Base-by-base conservation (phyloP, 1,140 invertebrate genomes). In the Trachymyrmex septentrionalis region DNA sequence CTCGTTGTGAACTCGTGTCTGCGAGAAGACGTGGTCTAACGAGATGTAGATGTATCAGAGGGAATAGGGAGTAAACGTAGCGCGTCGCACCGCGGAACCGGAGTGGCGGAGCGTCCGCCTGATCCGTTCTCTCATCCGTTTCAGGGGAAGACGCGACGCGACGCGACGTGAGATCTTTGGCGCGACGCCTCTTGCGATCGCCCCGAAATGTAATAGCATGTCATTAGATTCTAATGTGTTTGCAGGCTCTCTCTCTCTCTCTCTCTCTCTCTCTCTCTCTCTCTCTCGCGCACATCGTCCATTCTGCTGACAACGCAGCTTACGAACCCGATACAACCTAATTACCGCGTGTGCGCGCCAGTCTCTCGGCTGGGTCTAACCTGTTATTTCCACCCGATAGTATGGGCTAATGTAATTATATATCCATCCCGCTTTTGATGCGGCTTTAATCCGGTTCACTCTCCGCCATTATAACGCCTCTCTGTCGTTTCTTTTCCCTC, bases 301-400 rank as follows among this genome's bases (percentile, higher is more conserved):
- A 59, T 64, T 69, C 85, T n/a, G 88, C 85, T 86, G 67, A 82
- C 84, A 84, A 86, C 69, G 50, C 48, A 55, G 69, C 57, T 88
- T 87, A 88, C 75, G 89, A 91, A 91, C 85, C 61, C 55, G 85
- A 86, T 88, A 94, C 93, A 94, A 94, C 92, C 93, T 94, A 95
- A 95, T 95, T 94, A 94, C 90, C 92, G 89, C 87, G 87, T 84
- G 87, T 84, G 63, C 89, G 84, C 88, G 57, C 27, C 59, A 44
- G 57, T 73, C 71, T 86, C 91, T 85, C 91, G 86, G 86, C 85
- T 90, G 87, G 88, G 88, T 90, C 92, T 90, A 92, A 92, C 91
- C 92, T 94, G 93, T 94, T 95, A 95, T 94, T 94, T 95, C 93
- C 91, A 94, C 90, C 92, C 92, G 92, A 94, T 94, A 94, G 89